Percentiles rank a stretch among this genome's conserved stretches.
phyloP scores from a whole-genome alignment of 2,797 vertebrate genomes.

The Anguilla anguilla region DNA sequence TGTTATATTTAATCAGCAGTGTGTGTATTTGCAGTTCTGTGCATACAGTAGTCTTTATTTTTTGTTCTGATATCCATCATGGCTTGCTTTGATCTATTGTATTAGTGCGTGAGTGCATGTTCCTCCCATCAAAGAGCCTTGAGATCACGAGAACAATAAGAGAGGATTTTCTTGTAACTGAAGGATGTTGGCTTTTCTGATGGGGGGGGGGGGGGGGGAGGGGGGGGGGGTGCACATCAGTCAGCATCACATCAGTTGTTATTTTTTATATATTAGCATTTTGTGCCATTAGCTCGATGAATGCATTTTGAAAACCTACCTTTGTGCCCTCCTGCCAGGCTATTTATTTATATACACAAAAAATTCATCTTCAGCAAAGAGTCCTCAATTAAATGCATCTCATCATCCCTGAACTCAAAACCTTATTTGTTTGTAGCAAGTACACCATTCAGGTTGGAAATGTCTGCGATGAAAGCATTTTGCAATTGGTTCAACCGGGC shows the following conservation, averaged over 20 bases:
- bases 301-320: not conserved
- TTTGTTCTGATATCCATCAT: constrained; percentile 3
- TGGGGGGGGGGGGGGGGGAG: constrained; percentile 1
- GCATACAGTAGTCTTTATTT: not conserved
- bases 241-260: not conserved
- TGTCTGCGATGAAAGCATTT: not conserved
- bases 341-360: not conserved
- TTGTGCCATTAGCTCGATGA: not conserved
- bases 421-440: not conserved
- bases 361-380: not conserved
- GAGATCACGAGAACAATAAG: constrained; percentile 18
- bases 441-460: not conserved
- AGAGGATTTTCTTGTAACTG: constrained; percentile 25
- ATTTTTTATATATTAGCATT: constrained; percentile 6
- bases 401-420: not conserved
- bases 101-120: constrained; percentile 8
- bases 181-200: constrained; percentile 1
- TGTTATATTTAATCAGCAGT: not conserved
- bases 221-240: constrained; percentile 8
- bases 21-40: not conserved
- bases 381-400: not conserved
- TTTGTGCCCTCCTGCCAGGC: not conserved
- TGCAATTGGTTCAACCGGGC: not conserved
- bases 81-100: constrained; percentile 35
- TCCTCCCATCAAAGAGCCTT: constrained; percentile 15